A percentile compares a stretch with the other conserved stretches of the same genome.
Evolutionary conservation across 2,113 vertebrate species (phyloP).

Genomic region (Galbula dea): DNA sequence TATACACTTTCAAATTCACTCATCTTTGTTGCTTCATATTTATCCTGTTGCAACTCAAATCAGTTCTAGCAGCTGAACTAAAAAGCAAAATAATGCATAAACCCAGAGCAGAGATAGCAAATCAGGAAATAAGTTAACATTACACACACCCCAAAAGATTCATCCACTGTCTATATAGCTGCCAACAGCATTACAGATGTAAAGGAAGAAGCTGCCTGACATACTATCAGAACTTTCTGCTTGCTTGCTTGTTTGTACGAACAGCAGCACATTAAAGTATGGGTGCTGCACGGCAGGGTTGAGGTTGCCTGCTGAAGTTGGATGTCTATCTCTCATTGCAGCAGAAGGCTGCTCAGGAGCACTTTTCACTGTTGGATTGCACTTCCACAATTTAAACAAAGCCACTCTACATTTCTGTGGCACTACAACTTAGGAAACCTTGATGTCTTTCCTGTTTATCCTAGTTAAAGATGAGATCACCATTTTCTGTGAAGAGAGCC

Average conservation of each 20-base stretch:
- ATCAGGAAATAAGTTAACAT: not conserved
- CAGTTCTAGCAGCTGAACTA: not conserved
- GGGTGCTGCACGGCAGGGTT: rapidly evolving
- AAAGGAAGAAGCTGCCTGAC: not conserved
- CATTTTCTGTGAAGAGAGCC: not conserved
- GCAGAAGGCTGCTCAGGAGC: not conserved
- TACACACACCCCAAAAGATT: not conserved
- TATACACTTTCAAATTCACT: not conserved
- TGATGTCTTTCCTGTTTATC: not conserved
- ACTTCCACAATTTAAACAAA: not conserved
- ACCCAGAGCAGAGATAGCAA: not conserved
- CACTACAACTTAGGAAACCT: not conserved
- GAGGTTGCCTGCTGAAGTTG: not conserved
- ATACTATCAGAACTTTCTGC: not conserved
- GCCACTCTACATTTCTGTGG: not conserved
- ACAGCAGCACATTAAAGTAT: not conserved
- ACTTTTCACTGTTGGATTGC: not conserved
- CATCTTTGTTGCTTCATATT: not conserved
- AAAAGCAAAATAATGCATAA: not conserved
- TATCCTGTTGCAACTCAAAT: not conserved
- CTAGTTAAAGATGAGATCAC: not conserved
- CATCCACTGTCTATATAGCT: not conserved
- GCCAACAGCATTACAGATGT: not conserved
- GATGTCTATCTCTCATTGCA: not conserved
- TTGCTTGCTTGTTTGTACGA: not conserved